Percentiles rank a stretch among this genome's conserved stretches.
Conservation (phyloP, 2,797 vertebrate species). For the Microctenopoma lineatum region DNA sequence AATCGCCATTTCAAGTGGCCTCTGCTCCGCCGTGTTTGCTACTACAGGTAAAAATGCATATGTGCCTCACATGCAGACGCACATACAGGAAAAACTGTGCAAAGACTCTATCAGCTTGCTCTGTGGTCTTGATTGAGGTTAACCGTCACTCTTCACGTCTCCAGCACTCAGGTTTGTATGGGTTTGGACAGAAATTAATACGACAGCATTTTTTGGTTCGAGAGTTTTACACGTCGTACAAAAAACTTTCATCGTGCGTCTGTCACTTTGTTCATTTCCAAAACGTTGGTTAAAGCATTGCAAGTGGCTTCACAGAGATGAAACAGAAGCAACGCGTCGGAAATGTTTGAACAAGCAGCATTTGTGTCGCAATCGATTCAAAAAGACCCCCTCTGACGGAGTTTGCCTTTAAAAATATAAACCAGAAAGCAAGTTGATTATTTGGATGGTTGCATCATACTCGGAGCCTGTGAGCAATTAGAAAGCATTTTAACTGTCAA, state of each 20-base stretch:
- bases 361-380: neutral
- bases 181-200: conserved; percentile 27
- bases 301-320: neutral
- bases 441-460: conserved; percentile 32
- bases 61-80: neutral
- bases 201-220: conserved; percentile 14
- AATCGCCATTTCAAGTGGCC: neutral
- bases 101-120: neutral
- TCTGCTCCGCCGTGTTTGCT: neutral
- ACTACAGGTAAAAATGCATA: neutral
- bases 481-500: conserved; percentile 48
- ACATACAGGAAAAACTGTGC: neutral
- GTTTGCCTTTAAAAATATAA: neutral
- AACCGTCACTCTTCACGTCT: conserved; percentile 28
- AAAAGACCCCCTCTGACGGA: neutral
- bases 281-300: neutral
- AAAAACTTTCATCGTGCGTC: too few relatives aligned
- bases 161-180: conserved; percentile 6
- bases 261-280: too few relatives aligned
- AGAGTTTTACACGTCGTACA: too few relatives aligned
- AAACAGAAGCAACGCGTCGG: neutral
- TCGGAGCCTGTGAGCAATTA: conserved; percentile 37
- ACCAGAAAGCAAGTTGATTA: conserved; percentile 15
- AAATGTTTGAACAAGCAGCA: neutral
- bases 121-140: conserved; percentile 41